Conservation (phyloP, 2,797 vertebrate species). For the Protonibea diacanthus region DNA sequence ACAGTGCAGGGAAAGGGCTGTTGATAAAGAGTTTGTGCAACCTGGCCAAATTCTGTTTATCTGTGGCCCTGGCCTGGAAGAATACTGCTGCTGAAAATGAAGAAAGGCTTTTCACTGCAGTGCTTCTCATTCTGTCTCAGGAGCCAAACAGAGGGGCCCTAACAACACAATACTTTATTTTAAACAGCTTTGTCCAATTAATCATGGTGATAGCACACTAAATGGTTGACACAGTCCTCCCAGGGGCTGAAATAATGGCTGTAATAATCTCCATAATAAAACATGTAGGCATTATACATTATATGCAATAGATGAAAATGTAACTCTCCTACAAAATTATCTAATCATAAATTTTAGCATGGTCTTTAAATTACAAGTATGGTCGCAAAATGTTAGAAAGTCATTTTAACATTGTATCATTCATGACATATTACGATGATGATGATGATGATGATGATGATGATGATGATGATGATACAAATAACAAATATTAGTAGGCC, state of each 20-base stretch:
- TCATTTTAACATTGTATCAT: neutral
- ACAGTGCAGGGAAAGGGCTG: conserved; percentile 53
- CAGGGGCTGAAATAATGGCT: neutral
- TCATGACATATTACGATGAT: neutral
- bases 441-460: no score
- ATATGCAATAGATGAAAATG: neutral
- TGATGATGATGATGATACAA: neutral
- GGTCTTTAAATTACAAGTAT: neutral
- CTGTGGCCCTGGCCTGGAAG: conserved; percentile 55
- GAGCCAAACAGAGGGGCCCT: conserved; percentile 36
- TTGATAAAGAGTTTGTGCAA: conserved; percentile 61
- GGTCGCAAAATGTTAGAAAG: neutral
- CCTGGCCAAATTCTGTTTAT: conserved; percentile 66
- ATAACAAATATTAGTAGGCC: conserved; percentile 3
- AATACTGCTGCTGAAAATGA: conserved; percentile 43
- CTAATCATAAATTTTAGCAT: neutral
- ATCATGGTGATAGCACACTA: neutral
- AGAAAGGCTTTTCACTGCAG: conserved; percentile 69
- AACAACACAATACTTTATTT: neutral
- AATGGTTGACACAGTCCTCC: neutral
- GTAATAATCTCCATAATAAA: neutral
- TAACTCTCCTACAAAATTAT: neutral
- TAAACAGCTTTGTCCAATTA: conserved; percentile 6
- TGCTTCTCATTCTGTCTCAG: conserved; percentile 70
- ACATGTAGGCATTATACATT: neutral